Conservation (phyloP, 2,797 vertebrate genomes). For the Chiloscyllium punctatum region DNA sequence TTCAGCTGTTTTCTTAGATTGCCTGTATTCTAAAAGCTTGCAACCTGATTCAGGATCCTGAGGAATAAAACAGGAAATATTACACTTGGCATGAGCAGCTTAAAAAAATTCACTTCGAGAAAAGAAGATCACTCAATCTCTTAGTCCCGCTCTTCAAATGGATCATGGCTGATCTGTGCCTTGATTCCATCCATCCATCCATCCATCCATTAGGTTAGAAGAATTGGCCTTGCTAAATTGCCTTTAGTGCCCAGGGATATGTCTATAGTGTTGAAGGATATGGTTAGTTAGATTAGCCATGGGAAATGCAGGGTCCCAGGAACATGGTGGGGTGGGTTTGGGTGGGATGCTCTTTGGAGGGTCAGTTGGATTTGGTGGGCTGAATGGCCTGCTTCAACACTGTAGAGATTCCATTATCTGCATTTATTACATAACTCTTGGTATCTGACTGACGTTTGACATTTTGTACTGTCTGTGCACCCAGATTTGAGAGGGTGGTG, state of each 20-base stretch:
- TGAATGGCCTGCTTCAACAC: no score
- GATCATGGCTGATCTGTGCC: not conserved
- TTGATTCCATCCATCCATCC: not conserved
- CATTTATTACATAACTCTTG: no score
- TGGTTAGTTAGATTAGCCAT: no score
- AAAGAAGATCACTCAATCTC: not conserved
- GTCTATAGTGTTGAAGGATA: no score
- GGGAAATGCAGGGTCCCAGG: no score
- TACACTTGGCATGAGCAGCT: not conserved
- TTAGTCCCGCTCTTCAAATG: not conserved
- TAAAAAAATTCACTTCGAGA: not conserved
- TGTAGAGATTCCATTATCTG: no score
- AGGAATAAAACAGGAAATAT: not conserved
- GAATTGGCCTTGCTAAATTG: no score
- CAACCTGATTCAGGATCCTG: not conserved
- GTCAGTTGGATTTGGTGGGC: no score
- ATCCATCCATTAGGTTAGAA: not conserved
- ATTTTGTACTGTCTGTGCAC: not conserved
- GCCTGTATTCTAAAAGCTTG: no score
- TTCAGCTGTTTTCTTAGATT: not conserved
- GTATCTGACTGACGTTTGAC: not conserved
- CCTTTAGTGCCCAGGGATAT: no score
- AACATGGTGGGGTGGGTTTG: no score
- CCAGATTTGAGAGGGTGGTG: not conserved
- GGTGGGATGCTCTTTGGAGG: no score